phyloP scores from a whole-genome alignment of 2,888 invertebrate genomes.

The Heterodera filipjevi region DNA sequence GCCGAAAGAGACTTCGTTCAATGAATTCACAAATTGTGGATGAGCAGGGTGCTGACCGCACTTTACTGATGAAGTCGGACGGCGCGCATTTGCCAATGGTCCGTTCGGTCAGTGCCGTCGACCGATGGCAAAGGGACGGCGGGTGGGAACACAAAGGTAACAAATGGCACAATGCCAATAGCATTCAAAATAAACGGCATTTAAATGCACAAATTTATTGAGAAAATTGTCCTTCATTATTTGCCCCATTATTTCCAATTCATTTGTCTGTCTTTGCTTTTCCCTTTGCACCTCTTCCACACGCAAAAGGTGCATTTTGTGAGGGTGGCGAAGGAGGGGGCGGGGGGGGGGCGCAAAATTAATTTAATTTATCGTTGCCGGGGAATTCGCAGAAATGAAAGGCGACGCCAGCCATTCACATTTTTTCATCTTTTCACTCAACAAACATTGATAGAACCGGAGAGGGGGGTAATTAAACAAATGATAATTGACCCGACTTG shows the following conservation, averaged over 20 bases:
- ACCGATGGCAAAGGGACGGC: not conserved
- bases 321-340: not conserved
- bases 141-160: not conserved
- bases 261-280: too few species aligned
- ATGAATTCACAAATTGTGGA: constrained; percentile 38
- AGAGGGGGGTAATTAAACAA: too few species aligned
- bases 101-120: constrained; percentile 1
- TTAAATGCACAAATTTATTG: too few species aligned
- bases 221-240: too few species aligned
- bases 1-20: constrained; percentile 25
- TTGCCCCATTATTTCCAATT: too few species aligned
- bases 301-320: not conserved
- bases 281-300: too few species aligned
- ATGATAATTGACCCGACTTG: too few species aligned
- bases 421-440: not conserved
- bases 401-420: not conserved
- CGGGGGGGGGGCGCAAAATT: not conserved
- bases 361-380: not conserved
- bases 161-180: not conserved
- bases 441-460: not conserved
- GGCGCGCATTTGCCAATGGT: not conserved
- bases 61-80: not conserved
- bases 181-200: too few species aligned
- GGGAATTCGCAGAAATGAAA: constrained; percentile 1
- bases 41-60: constrained; percentile 28